Evolutionary conservation across 2,888 invertebrate genomes (phyloP), one percentile per base, ranked within the genome.

Genomic region (Plebejus anna): DNA sequence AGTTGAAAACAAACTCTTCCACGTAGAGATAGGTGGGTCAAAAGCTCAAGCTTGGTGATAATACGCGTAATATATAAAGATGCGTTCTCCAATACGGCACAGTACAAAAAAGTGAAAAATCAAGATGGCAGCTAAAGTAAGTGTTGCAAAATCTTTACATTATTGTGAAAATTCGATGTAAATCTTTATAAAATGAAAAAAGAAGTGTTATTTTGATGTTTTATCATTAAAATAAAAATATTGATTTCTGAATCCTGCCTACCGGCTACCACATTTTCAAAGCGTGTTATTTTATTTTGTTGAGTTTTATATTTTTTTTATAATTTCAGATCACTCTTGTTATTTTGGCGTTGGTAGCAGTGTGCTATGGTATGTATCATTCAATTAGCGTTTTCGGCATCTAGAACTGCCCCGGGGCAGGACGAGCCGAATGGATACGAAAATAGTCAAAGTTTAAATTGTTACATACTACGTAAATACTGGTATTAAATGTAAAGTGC

Each of bases 121-220:
- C 36, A 81, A 80, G 76, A 84, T 84, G 84, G 81, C 81, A 47
- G 81, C 81, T n/a, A 84, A 82, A 81, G 84, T 84, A 76, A 84
- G 84, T 81, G 73, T 61, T 28, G 4, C 3, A 9, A 42, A 47
- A 9, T 47, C 1, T 28, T 61, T 28, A 61, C 11, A 61, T 61
- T 61, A 22, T 11, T 61, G 4, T 55, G 22, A 22, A 0, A 55
- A 55, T 55, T 55, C 4, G 16, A 55, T 55, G 16, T 1, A 0
- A 47, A 51, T 9, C 0, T 51, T 51, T 51, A 11, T 11, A 47
- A 2, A 47, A 1, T 47, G 11, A 47, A 47, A 11, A 11, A 11
- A 11, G 47, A 1, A 11, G 47, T 47, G 47, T 47, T 47, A 47
- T 47, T 47, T 57, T 13, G 57, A 57, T 57, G 16, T 57, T 57